These are phyloP conservation scores for Ochotona princeps DNA, from an alignment of 2,113 vertebrate species.

Conservation along the genomic window DNA sequence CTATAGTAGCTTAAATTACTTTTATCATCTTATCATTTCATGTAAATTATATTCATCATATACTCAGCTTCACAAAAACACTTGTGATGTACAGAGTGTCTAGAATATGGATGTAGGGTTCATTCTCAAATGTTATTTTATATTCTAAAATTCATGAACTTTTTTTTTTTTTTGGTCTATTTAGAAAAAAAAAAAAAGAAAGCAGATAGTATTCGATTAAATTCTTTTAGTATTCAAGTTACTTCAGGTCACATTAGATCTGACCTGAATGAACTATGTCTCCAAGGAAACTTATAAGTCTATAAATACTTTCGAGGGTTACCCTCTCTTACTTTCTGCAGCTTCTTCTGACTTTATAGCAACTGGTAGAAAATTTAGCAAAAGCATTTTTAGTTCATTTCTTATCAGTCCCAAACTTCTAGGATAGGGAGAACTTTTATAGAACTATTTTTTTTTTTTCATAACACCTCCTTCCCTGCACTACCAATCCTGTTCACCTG, in stretches of 20 bases:
- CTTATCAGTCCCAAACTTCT: not conserved
- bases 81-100: not conserved
- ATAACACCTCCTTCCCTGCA: not conserved
- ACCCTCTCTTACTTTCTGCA: slow-evolving; percentile 50
- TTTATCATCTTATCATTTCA: not conserved
- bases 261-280: slow-evolving; percentile 67
- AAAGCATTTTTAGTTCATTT: slow-evolving; percentile 32
- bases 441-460: not conserved
- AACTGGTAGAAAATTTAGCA: slow-evolving; percentile 52
- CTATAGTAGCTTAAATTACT: not conserved
- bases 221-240: slow-evolving; percentile 55
- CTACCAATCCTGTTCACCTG: not conserved
- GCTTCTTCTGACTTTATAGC: slow-evolving; percentile 40
- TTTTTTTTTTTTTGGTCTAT: slow-evolving; percentile 35
- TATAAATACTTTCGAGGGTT: slow-evolving; percentile 65
- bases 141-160: not conserved
- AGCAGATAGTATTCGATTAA: slow-evolving; percentile 23
- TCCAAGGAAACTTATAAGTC: slow-evolving; percentile 75
- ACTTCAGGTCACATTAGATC: slow-evolving; percentile 56
- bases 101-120: not conserved
- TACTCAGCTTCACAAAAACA: not conserved
- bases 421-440: not conserved
- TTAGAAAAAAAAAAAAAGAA: slow-evolving; percentile 2
- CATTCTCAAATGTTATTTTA: not conserved
- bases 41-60: not conserved